phyloP scores from a whole-genome alignment of 2,113 vertebrate species.

The Leucopternis melanops region DNA sequence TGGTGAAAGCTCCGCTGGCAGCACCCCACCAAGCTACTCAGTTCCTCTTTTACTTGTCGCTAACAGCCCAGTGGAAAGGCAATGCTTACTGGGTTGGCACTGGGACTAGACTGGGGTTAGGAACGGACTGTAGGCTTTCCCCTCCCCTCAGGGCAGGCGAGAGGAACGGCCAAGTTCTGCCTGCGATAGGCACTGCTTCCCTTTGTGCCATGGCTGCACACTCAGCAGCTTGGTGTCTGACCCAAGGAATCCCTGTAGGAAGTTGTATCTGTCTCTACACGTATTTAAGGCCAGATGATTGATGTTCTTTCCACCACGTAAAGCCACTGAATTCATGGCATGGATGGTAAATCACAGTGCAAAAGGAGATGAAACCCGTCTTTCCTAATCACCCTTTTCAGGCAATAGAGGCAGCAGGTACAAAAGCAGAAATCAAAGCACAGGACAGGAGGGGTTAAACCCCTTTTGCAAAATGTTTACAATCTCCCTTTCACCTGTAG shows the following conservation, averaged over 20 bases:
- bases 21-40: fast-evolving
- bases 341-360: not conserved
- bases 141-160: not conserved
- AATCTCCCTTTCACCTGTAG: not conserved
- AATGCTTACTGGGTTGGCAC: not conserved
- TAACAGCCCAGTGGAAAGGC: not conserved
- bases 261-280: not conserved
- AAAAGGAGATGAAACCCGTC: not conserved
- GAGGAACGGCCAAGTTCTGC: not conserved
- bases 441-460: not conserved
- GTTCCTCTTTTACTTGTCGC: not conserved
- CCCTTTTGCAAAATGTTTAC: not conserved
- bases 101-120: not conserved
- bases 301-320: not conserved
- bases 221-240: not conserved
- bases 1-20: not conserved
- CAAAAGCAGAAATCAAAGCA: not conserved
- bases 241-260: not conserved
- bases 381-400: not conserved
- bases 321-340: not conserved
- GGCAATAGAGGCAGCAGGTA: not conserved
- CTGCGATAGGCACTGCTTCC: not conserved
- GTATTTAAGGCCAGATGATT: not conserved
- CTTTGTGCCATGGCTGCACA: fast-evolving
- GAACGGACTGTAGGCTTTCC: not conserved